phyloP scores from a whole-genome alignment of 2,888 invertebrate genomes.

The Dryobota labecula region DNA sequence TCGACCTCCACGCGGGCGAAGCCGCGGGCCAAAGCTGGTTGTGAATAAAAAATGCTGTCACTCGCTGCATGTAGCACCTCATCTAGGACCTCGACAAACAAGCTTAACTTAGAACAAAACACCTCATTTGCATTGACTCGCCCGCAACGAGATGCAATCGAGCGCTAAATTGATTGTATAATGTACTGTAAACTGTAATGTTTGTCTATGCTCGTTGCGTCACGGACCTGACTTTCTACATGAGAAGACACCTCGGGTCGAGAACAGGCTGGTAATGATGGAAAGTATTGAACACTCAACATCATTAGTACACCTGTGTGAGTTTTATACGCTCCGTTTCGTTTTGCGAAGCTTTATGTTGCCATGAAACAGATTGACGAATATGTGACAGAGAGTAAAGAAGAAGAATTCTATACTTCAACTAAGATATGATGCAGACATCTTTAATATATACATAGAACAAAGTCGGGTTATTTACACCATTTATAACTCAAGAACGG shows the following conservation, averaged over 20 bases:
- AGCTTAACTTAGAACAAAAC: conserved; percentile 36
- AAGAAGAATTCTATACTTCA: neutral
- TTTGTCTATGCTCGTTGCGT: conserved; percentile 63
- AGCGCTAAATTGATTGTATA: conserved; percentile 74
- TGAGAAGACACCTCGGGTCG: conserved; percentile 61
- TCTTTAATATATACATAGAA: no score
- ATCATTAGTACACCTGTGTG: conserved; percentile 46
- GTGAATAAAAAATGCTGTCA: neutral
- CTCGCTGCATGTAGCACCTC: neutral
- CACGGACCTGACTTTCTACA: conserved; percentile 61
- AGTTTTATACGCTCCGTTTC: conserved; percentile 37
- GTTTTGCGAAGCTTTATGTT: conserved; percentile 12
- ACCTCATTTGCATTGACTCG: conserved; percentile 37
- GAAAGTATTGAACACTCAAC: conserved; percentile 57
- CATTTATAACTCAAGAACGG: no score
- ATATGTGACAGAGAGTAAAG: neutral
- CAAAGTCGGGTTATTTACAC: no score
- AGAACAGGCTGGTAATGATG: conserved; percentile 58
- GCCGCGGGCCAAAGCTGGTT: no score
- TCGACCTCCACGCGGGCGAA: no score
- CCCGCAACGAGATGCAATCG: conserved; percentile 54
- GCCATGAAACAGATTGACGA: neutral
- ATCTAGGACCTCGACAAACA: conserved; percentile 12
- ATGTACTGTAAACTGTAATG: conserved; percentile 66
- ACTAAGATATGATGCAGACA: neutral